Percentiles rank a stretch among this genome's conserved stretches.
Conservation (phyloP, 1,140 invertebrate genomes). For the Drosophila mojavensis region DNA sequence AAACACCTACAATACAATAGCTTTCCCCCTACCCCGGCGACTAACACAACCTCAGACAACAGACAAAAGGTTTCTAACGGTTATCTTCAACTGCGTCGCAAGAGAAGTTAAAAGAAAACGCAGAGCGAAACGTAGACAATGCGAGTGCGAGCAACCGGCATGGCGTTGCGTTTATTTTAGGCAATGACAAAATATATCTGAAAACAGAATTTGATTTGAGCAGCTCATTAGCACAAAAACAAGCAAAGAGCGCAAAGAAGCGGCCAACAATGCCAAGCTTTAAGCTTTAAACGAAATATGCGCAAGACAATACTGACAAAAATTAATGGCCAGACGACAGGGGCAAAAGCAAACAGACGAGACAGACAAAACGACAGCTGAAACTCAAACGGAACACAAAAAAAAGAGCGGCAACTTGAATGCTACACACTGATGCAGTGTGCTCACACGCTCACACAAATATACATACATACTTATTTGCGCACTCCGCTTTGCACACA, state of each 20-base stretch:
- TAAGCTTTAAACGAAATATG: conserved; percentile 56
- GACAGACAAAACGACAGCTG: conserved; percentile 58
- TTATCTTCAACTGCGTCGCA: conserved; percentile 33
- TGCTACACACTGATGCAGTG: conserved; percentile 49
- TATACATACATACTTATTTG: conserved; percentile 59
- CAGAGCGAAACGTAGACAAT: conserved; percentile 14
- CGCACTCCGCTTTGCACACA: conserved; percentile 66
- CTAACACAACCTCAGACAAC: conserved; percentile 66
- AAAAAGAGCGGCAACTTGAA: conserved; percentile 79
- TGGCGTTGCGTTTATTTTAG: conserved; percentile 57
- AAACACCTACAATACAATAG: conserved; percentile 50
- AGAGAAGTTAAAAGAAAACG: conserved; percentile 29
- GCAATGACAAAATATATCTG: conserved; percentile 67
- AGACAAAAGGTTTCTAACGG: conserved; percentile 68
- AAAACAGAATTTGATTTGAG: conserved; percentile 54
- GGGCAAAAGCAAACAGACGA: conserved; percentile 56
- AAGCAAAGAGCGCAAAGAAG: conserved; percentile 6
- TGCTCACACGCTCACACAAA: conserved; percentile 18
- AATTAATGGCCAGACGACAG: conserved; percentile 43
- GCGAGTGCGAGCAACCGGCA: conserved; percentile 1
- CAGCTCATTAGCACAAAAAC: conserved; percentile 56
- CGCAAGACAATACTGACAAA: conserved; percentile 44
- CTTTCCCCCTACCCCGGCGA: background rate
- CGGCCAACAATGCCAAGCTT: conserved; percentile 57
- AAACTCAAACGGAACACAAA: conserved; percentile 48